These are phyloP conservation scores for Monochamus saltuarius DNA, from an alignment of 1,140 invertebrate species.

Conservation along the genomic window DNA sequence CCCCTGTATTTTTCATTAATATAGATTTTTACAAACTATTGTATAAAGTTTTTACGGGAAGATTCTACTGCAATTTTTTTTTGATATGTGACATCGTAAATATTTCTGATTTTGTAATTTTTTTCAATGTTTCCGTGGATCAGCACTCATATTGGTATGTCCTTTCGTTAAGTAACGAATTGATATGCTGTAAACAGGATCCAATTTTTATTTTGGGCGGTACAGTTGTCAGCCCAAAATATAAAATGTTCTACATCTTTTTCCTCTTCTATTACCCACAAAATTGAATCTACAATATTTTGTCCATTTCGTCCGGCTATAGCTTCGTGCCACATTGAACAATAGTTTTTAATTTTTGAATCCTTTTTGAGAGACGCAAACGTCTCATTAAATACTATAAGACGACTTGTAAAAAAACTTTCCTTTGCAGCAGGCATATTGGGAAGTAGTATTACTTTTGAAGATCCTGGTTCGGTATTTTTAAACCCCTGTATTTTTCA, in stretches of 20 bases:
- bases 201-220: slow-evolving; percentile 5
- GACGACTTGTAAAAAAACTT: slow-evolving; percentile 10
- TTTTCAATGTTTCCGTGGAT: slow-evolving; percentile 7
- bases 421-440: too few relatives aligned
- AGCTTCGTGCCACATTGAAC: slow-evolving; percentile 11
- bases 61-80: background rate
- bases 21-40: too few relatives aligned
- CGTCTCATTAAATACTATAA: slow-evolving; percentile 9
- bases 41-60: background rate
- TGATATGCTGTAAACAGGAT: background rate
- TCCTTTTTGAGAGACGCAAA: slow-evolving; percentile 7
- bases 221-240: slow-evolving; percentile 6
- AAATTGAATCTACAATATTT: slow-evolving; percentile 1
- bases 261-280: background rate
- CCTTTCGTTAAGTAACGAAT: slow-evolving; percentile 1
- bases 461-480: too few relatives aligned
- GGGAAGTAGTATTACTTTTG: too few relatives aligned
- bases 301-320: background rate
- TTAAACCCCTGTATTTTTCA: too few relatives aligned
- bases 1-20: too few relatives aligned
- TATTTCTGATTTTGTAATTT: background rate
- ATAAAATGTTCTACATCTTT: slow-evolving; percentile 6
- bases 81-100: background rate
- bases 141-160: slow-evolving; percentile 2
- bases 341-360: background rate